Conservation (phyloP, 1,140 invertebrate species). For the Zaprionus camerounensis region DNA sequence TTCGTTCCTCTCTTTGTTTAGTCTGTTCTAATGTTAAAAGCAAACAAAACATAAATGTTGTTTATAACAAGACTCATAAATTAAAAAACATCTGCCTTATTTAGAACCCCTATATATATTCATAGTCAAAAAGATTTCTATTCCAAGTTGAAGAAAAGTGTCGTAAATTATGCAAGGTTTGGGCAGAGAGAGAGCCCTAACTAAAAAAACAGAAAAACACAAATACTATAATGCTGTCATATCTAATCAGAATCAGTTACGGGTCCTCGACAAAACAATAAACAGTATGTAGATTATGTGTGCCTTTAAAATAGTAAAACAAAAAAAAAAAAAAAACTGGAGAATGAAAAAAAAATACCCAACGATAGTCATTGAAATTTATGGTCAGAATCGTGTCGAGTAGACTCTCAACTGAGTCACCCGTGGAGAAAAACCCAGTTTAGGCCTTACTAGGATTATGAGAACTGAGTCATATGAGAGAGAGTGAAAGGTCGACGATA, state of each 20-base stretch:
- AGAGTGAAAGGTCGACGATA: slow-evolving; percentile 12
- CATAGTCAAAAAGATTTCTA: slow-evolving; percentile 26
- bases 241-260: slow-evolving; percentile 62
- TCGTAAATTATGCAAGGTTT: slow-evolving; percentile 76
- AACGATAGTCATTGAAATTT: slow-evolving; percentile 36
- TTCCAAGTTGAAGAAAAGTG: slow-evolving; percentile 22
- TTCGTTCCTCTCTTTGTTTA: not conserved
- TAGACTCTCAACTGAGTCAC: slow-evolving; percentile 44
- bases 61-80: slow-evolving; percentile 5
- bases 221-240: slow-evolving; percentile 35
- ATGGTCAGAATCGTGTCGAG: slow-evolving; percentile 17
- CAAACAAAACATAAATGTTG: slow-evolving; percentile 10
- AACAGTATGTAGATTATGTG: slow-evolving; percentile 23
- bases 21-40: not conserved
- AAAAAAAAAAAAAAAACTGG: slow-evolving; percentile 4
- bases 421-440: not conserved
- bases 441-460: not conserved
- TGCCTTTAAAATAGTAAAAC: slow-evolving; percentile 9
- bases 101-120: slow-evolving; percentile 11
- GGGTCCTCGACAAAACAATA: slow-evolving; percentile 11
- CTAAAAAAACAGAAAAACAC: slow-evolving; percentile 34
- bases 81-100: slow-evolving; percentile 18
- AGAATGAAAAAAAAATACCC: slow-evolving; percentile 31
- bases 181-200: slow-evolving; percentile 9
- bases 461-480: slow-evolving; percentile 31